Conservation (phyloP, 2,113 vertebrate genomes). For the Psittacula cyanocephala region DNA sequence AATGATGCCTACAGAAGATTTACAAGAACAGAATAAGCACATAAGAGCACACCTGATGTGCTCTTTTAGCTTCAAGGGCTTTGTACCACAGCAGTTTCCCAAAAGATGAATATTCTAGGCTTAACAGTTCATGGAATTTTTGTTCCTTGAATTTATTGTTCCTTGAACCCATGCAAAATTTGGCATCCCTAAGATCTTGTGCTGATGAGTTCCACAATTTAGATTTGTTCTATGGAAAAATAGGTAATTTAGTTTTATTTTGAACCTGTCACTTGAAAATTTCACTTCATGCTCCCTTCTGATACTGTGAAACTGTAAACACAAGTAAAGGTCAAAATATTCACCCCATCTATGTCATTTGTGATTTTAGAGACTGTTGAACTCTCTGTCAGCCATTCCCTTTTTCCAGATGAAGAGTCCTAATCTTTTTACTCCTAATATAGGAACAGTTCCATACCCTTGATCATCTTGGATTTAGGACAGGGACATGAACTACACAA, state of each 20-base stretch:
- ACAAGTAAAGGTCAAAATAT: background rate
- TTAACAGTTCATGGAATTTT: background rate
- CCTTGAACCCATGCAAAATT: background rate
- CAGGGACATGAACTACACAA: background rate
- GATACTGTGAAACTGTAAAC: background rate
- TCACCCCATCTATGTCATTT: background rate
- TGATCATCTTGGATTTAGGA: background rate
- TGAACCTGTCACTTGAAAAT: background rate
- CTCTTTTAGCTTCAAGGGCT: background rate
- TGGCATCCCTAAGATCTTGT: background rate
- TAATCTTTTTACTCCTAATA: background rate
- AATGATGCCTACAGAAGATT: background rate
- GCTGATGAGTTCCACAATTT: background rate
- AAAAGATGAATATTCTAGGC: background rate
- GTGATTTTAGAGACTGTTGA: background rate
- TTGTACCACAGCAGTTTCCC: background rate
- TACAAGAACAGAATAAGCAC: background rate
- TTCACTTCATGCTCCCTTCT: background rate
- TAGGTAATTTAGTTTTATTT: background rate
- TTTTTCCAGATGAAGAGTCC: background rate
- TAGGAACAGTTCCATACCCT: background rate
- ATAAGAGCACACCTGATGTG: fast-evolving
- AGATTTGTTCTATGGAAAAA: background rate
- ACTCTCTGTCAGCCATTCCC: background rate
- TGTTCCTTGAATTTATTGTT: background rate